Evolutionary conservation across 1,140 invertebrate species (phyloP).

Genomic region (Vollenhovia emeryi): DNA sequence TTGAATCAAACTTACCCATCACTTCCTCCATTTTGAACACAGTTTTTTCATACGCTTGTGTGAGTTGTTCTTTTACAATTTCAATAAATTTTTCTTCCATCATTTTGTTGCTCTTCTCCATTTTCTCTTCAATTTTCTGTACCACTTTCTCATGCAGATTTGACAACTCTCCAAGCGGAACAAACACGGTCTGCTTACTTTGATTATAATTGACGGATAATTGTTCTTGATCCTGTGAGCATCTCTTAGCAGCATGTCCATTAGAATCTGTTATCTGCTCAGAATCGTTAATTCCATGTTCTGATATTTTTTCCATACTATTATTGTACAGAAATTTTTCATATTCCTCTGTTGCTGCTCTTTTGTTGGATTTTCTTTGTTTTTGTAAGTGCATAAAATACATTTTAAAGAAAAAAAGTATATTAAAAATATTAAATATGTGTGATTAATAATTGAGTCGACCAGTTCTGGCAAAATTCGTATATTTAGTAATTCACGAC

Average conservation of each 20-base stretch:
- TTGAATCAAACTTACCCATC: neutral
- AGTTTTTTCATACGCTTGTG: neutral
- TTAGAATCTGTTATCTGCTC: neutral
- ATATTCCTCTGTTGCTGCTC: neutral
- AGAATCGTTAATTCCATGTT: neutral
- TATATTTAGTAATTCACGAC: no score
- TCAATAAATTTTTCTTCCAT: no score
- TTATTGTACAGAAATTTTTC: neutral
- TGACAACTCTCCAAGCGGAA: neutral
- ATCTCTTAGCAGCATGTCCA: neutral
- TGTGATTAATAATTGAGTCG: no score
- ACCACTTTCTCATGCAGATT: neutral
- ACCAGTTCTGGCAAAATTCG: no score
- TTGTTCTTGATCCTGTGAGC: neutral
- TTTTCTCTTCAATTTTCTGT: neutral
- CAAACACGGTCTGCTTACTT: neutral
- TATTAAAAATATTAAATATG: no score
- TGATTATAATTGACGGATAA: neutral
- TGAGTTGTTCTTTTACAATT: neutral
- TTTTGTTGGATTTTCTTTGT: neutral
- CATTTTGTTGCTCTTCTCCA: neutral
- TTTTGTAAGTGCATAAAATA: neutral
- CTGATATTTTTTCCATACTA: neutral
- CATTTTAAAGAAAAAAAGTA: no score
- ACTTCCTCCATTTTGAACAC: neutral